Evolutionary conservation across 2,888 invertebrate genomes (phyloP).

Genomic region (Scaeva pyrastri): DNA sequence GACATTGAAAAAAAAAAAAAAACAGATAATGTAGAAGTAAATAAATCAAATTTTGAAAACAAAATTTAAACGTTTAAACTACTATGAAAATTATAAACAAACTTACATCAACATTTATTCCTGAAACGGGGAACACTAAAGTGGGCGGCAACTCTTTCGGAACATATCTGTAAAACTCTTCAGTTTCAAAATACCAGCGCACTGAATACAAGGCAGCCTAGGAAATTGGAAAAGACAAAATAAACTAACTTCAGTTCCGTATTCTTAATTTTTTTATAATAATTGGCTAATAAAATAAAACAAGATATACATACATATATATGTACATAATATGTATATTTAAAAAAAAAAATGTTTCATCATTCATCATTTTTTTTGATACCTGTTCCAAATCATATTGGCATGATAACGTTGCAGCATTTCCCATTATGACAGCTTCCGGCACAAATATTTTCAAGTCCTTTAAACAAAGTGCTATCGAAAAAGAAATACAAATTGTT

Average conservation of each 20-base stretch:
- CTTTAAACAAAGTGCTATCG: conserved; percentile 82
- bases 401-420: conserved; percentile 84
- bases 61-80: no score
- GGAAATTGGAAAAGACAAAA: conserved; percentile 74
- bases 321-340: no score
- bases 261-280: no score
- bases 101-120: conserved; percentile 87
- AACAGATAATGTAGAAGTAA: no score
- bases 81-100: no score
- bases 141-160: conserved; percentile 86
- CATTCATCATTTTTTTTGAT: conserved; percentile 57
- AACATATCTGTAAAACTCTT: conserved; percentile 87
- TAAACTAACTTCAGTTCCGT: not conserved
- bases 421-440: conserved; percentile 84
- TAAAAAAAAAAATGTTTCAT: no score
- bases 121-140: conserved; percentile 85
- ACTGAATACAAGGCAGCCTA: conserved; percentile 86
- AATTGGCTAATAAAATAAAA: no score
- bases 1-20: no score
- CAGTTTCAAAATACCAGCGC: conserved; percentile 87
- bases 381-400: conserved; percentile 84
- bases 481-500: conserved; percentile 25
- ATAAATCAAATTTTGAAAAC: no score
- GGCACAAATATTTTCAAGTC: conserved; percentile 84
- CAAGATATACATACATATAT: no score